These are phyloP conservation scores for Edolisoma coerulescens DNA, from an alignment of 2,113 vertebrate genomes.

Conservation along the genomic window DNA sequence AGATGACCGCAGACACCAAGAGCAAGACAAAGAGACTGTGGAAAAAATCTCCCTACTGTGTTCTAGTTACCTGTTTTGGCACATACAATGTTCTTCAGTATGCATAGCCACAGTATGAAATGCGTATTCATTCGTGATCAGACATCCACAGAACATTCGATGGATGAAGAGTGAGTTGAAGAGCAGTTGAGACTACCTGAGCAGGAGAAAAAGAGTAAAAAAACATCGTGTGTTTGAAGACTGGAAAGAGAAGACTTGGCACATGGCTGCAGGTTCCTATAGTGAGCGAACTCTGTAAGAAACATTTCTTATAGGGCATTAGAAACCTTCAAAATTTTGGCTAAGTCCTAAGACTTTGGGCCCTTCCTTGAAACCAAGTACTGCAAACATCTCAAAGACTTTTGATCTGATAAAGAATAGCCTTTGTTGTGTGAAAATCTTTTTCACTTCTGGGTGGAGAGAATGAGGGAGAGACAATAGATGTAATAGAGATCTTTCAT, in stretches of 20 bases:
- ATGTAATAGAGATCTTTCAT: neutral
- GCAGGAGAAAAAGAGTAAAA: neutral
- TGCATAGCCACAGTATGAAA: neutral
- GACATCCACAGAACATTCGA: neutral
- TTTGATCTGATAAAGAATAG: neutral
- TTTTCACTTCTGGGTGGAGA: neutral
- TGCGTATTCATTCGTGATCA: neutral
- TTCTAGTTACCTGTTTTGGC: neutral
- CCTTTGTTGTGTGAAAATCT: neutral
- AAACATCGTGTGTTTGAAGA: neutral
- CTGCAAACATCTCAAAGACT: neutral
- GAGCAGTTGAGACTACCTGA: neutral
- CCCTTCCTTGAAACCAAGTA: neutral
- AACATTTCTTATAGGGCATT: neutral
- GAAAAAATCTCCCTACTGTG: neutral
- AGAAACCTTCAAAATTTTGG: neutral
- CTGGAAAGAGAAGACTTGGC: neutral
- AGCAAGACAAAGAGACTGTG: neutral
- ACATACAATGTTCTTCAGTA: neutral
- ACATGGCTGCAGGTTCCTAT: neutral
- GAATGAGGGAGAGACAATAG: neutral
- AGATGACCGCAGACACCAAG: neutral
- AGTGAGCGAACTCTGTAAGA: neutral
- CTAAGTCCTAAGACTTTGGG: neutral
- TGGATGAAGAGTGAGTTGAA: neutral